These are phyloP conservation scores for Solen grandis DNA, from an alignment of 1,140 invertebrate genomes.

Conservation along the genomic window DNA sequence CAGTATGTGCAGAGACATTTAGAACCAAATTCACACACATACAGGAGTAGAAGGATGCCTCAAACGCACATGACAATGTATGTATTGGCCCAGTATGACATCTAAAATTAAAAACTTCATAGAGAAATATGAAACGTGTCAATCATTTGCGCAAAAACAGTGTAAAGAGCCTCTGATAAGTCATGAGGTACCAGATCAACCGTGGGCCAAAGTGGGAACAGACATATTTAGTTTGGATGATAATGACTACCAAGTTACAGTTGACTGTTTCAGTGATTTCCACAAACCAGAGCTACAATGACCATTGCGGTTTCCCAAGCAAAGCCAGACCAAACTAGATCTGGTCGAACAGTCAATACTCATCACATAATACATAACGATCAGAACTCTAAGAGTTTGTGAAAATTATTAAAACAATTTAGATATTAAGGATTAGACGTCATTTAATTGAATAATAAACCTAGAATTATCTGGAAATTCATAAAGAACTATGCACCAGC, in stretches of 20 bases:
- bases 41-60: slow-evolving; percentile 58
- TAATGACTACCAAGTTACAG: slow-evolving; percentile 55
- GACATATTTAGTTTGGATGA: slow-evolving; percentile 60
- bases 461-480: no score
- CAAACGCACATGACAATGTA: slow-evolving; percentile 37
- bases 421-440: no score
- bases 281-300: no score
- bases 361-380: no score
- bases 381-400: no score
- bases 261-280: slow-evolving; percentile 62
- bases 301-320: no score
- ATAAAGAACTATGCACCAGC: no score
- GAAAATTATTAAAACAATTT: no score
- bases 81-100: slow-evolving; percentile 57
- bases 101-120: slow-evolving; percentile 43
- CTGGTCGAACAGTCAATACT: no score
- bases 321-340: no score
- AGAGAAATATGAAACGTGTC: slow-evolving; percentile 44
- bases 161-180: slow-evolving; percentile 30
- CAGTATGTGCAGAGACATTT: slow-evolving; percentile 18
- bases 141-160: slow-evolving; percentile 8
- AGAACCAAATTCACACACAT: slow-evolving; percentile 51
- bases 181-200: slow-evolving; percentile 30
- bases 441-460: no score
- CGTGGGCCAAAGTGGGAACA: slow-evolving; percentile 49